These are phyloP conservation scores for Ceratitis capitata DNA, from an alignment of 1,140 invertebrate species.

Conservation along the genomic window DNA sequence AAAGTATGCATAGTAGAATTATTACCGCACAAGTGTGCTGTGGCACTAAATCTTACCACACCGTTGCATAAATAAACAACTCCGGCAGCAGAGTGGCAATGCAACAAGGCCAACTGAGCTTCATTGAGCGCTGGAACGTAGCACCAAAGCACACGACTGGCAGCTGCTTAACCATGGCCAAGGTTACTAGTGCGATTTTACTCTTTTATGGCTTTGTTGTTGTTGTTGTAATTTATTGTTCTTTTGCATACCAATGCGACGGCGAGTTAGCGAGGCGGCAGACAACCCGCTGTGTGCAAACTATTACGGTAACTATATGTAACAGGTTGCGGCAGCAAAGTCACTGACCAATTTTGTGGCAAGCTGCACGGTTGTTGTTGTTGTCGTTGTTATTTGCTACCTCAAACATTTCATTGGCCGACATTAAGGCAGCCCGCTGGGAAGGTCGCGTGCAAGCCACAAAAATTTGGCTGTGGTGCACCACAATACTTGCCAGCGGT, in stretches of 20 bases:
- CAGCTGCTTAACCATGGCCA: neutral
- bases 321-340: neutral
- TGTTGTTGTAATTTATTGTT: neutral
- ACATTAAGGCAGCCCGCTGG: neutral
- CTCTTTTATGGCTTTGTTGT: neutral
- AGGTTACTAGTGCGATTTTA: neutral
- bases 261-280: neutral
- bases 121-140: too few species aligned
- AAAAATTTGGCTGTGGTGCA: neutral
- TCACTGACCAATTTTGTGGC: neutral
- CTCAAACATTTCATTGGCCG: neutral
- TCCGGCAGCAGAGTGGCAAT: neutral
- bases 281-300: neutral
- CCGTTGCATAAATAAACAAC: neutral
- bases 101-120: neutral
- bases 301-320: neutral
- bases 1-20: neutral
- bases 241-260: neutral
- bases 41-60: neutral
- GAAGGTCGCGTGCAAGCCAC: neutral
- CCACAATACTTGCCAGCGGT: neutral
- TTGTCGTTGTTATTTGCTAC: neutral
- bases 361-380: too few species aligned
- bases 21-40: neutral
- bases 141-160: neutral